A percentile compares a stretch with the other conserved stretches of the same genome.
Conservation (phyloP, 2,888 invertebrate genomes). For the Opisthograptis luteolata region DNA sequence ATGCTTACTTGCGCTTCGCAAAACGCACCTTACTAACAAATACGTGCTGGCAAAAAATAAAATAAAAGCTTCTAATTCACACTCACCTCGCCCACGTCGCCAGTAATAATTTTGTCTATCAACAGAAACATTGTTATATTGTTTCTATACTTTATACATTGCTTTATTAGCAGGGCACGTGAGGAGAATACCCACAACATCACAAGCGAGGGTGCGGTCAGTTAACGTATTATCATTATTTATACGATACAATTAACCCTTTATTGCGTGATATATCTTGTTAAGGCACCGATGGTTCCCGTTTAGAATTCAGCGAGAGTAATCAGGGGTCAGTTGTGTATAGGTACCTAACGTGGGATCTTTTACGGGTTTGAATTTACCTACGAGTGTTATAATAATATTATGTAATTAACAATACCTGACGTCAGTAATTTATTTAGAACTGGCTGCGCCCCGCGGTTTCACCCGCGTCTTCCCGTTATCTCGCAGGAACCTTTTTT, state of each 20-base stretch:
- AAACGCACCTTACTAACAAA: no score
- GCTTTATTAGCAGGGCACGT: slow-evolving; percentile 75
- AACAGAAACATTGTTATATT: slow-evolving; percentile 52
- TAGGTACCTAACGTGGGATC: neutral
- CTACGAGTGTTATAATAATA: no score
- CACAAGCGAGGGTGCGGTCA: slow-evolving; percentile 44
- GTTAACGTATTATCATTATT: slow-evolving; percentile 55
- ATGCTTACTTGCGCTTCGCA: no score
- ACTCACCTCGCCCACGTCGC: slow-evolving; percentile 34
- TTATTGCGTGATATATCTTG: slow-evolving; percentile 47
- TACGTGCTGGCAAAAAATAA: neutral
- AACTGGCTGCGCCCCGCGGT: no score
- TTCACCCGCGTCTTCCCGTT: no score
- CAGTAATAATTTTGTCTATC: slow-evolving; percentile 52
- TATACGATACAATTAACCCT: slow-evolving; percentile 65
- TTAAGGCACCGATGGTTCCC: slow-evolving; percentile 21
- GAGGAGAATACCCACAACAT: slow-evolving; percentile 61
- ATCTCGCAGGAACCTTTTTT: no score
- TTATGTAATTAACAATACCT: no score
- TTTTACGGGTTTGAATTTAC: neutral
- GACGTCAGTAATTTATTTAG: no score
- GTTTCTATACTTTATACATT: slow-evolving; percentile 68
- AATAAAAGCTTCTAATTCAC: neutral
- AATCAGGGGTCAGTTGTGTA: slow-evolving; percentile 13
- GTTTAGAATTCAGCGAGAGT: slow-evolving; percentile 12